A percentile compares a stretch with the other conserved stretches of the same genome.
Evolutionary conservation across 2,113 vertebrate genomes (phyloP).

Genomic region (Heptranchias perlo): DNA sequence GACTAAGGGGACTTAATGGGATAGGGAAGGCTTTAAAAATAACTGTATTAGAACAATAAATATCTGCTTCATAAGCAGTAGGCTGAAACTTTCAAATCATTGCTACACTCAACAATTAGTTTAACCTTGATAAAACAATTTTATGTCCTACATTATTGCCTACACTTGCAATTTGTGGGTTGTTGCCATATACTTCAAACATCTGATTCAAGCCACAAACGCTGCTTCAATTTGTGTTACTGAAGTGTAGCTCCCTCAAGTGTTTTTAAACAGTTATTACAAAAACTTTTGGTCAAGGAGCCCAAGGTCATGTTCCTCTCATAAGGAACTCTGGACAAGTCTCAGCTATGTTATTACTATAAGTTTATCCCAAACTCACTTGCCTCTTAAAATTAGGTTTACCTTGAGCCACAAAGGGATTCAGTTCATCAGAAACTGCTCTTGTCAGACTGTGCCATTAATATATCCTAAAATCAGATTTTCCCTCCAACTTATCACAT

Average conservation of each 20-base stretch:
- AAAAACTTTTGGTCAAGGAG: background rate
- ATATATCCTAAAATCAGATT: background rate
- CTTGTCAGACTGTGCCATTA: background rate
- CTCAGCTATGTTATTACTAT: background rate
- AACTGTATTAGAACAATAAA: background rate
- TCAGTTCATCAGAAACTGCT: background rate
- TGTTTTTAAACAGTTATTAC: background rate
- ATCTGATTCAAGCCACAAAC: background rate
- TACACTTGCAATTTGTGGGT: background rate
- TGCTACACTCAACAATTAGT: background rate
- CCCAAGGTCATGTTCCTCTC: background rate
- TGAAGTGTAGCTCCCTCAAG: background rate
- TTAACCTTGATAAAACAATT: background rate
- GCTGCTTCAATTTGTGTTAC: background rate
- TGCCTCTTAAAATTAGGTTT: background rate
- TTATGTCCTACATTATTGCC: background rate
- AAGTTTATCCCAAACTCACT: background rate
- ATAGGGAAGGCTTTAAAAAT: background rate
- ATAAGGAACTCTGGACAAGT: background rate
- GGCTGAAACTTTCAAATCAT: background rate
- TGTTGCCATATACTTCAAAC: background rate
- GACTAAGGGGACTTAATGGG: background rate
- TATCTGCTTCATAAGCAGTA: background rate
- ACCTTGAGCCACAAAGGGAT: background rate
- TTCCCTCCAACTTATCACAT: background rate